Evolutionary conservation across 2,113 vertebrate genomes (phyloP).

Genomic region (Arvicanthis niloticus): DNA sequence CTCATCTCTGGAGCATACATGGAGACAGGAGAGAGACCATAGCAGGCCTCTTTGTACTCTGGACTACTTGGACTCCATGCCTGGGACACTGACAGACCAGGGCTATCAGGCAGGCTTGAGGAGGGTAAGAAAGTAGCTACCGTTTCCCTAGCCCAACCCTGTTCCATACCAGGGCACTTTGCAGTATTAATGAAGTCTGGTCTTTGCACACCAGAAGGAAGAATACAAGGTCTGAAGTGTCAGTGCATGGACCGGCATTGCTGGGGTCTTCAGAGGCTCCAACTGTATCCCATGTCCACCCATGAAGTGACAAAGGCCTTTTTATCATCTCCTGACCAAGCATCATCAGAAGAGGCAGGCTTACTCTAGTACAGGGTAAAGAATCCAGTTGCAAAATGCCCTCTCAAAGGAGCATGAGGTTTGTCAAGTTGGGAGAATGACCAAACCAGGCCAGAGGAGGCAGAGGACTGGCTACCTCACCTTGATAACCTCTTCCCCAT

Average conservation of each 20-base stretch:
- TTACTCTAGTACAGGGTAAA: neutral
- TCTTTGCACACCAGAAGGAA: neutral
- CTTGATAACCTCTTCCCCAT: neutral
- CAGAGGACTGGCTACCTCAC: neutral
- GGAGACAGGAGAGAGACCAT: neutral
- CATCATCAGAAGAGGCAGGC: neutral
- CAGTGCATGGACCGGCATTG: neutral
- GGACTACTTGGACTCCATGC: neutral
- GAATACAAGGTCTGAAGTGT: neutral
- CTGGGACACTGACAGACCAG: neutral
- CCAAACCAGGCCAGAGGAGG: neutral
- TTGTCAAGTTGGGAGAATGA: neutral
- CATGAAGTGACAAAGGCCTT: neutral
- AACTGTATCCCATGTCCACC: neutral
- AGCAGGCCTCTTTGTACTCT: neutral
- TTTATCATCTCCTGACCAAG: neutral
- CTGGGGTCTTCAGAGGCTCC: neutral
- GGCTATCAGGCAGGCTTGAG: neutral
- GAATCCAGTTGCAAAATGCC: neutral
- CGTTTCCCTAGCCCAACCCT: too few species aligned
- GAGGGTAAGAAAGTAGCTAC: neutral
- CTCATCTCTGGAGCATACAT: neutral
- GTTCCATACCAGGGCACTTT: neutral
- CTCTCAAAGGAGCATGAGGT: neutral
- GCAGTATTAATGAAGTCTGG: neutral